These are phyloP conservation scores for Kryptolebias ocellatus DNA, from an alignment of 2,797 vertebrate genomes.

Conservation along the genomic window DNA sequence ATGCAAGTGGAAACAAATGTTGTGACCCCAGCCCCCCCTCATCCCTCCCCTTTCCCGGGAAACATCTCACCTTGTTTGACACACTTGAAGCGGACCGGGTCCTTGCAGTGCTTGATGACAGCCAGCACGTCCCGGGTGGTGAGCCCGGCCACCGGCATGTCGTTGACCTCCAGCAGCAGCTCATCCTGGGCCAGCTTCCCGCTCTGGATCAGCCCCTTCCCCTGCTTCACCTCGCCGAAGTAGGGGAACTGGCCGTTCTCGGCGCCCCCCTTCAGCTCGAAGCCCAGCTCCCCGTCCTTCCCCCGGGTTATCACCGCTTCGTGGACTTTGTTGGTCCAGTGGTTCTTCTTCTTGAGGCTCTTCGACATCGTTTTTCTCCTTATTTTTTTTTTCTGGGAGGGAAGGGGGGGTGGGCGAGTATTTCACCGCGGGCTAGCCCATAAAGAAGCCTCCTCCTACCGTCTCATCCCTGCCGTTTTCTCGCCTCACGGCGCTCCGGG, in stretches of 20 bases:
- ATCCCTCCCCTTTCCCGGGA: conserved; percentile 8
- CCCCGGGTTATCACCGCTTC: conserved; percentile 92
- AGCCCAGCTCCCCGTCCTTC: conserved; percentile 94
- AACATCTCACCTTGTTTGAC: conserved; percentile 92
- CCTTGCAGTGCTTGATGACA: conserved; percentile 98
- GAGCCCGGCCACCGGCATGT: conserved; percentile 97
- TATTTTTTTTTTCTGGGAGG: too few relatives aligned
- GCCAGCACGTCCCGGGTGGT: conserved; percentile 97
- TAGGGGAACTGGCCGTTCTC: conserved; percentile 97
- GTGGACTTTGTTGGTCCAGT: conserved; percentile 99
- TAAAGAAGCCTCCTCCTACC: conserved; percentile 70
- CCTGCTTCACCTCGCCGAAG: conserved; percentile 95
- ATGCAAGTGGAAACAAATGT: not conserved
- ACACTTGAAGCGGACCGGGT: conserved; percentile 97
- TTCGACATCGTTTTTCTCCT: conserved; percentile 91
- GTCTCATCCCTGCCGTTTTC: conserved; percentile 75
- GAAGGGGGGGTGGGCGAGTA: conserved; percentile 51
- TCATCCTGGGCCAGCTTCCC: conserved; percentile 90
- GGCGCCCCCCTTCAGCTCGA: conserved; percentile 95
- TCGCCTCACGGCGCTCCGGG: conserved; percentile 67
- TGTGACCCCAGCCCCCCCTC: too few relatives aligned
- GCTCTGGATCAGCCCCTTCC: conserved; percentile 94
- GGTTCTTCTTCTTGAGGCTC: conserved; percentile 98
- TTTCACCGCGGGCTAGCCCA: conserved; percentile 74
- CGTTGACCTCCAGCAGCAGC: conserved; percentile 98